Base-by-base conservation (phyloP, 1,140 invertebrate species). In the Portunus trituberculatus region DNA sequence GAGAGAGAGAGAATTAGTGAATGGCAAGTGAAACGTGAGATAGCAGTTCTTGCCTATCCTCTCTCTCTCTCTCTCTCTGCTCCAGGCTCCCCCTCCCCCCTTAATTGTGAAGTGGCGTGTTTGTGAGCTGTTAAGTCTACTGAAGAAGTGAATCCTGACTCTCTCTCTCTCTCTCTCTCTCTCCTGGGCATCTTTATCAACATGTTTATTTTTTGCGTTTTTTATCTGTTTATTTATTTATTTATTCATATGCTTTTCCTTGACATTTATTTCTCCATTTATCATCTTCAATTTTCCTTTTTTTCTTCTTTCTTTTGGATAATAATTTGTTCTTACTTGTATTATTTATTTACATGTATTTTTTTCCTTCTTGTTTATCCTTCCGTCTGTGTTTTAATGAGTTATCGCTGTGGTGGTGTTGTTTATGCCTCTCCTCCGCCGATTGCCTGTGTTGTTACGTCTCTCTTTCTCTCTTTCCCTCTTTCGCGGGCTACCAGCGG, bases 121-220 rank as follows among this genome's bases (percentile, higher is more conserved):
- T 76, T n/a, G 67, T n/a, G 67, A 76, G 67, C 67, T 76, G 67
- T 76, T 76, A 76, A 76, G 67, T 76, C 67, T 76, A 25, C 67
- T n/a, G 67, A n/a, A 76, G 67, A 76, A 76, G 67, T n/a, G 25
- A 76, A 7, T 76, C n/a, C 67, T n/a, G 10, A 2, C n/a, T 76
- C n/a, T 76, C 67, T 76, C 67, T n/a, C 67, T 76, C 67, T 76
- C 67, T 76, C 67, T 76, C 67, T n/a, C 67, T 76, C 67, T 76
- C 67, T n/a, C 67, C 6, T n/a, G 12, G 1, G 20, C 67, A n/a
- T 76, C 67, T n/a, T 76, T n/a, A n/a, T 76, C 20, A n/a, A 0
- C 2, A n/a, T 76, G 4, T 76, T 59, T 52, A 7, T 59, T 59
- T 59, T 59, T 59, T 4, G 1, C 20, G 52, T 76, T 76, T 76